phyloP scores from a whole-genome alignment of 1,140 invertebrate genomes.

The Agraylea sexmaculata region DNA sequence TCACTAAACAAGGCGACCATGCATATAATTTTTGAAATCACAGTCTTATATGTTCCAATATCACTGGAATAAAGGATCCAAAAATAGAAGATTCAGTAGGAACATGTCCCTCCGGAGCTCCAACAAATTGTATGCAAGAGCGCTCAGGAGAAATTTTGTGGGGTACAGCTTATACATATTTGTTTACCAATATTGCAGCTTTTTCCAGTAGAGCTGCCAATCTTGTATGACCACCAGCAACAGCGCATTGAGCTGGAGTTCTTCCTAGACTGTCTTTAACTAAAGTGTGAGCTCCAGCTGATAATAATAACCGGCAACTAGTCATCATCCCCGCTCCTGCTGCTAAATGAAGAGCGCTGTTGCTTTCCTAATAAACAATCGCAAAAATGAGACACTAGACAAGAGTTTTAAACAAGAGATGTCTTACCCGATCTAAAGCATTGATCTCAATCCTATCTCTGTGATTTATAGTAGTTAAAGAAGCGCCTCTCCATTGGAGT shows the following conservation, averaged over 20 bases:
- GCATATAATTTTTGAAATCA: no score
- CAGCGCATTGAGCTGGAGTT: constrained; percentile 16
- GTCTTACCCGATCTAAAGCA: constrained; percentile 47
- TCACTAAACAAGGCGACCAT: no score
- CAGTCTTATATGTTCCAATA: no score
- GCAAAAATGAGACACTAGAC: neutral
- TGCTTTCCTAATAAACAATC: constrained; percentile 42
- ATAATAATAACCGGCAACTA: constrained; percentile 52
- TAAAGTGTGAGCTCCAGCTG: constrained; percentile 48
- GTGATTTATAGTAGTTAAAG: constrained; percentile 38
- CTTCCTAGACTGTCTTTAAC: constrained; percentile 42
- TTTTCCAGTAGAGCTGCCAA: constrained; percentile 16
- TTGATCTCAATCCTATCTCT: constrained; percentile 47
- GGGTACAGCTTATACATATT: no score
- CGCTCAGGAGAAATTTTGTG: no score
- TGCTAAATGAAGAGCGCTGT: constrained; percentile 56
- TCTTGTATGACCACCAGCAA: constrained; percentile 12
- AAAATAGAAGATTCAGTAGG: no score
- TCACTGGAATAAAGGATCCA: no score
- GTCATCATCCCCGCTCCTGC: constrained; percentile 50
- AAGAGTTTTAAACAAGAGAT: neutral
- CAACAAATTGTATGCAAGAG: no score
- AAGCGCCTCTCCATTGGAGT: constrained; percentile 48
- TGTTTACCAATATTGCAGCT: constrained; percentile 18
- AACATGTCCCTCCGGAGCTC: no score